Evolutionary conservation across 2,797 vertebrate genomes (phyloP), one percentile per base, ranked within the genome.

Genomic region (Gymnopithys bicolor): DNA sequence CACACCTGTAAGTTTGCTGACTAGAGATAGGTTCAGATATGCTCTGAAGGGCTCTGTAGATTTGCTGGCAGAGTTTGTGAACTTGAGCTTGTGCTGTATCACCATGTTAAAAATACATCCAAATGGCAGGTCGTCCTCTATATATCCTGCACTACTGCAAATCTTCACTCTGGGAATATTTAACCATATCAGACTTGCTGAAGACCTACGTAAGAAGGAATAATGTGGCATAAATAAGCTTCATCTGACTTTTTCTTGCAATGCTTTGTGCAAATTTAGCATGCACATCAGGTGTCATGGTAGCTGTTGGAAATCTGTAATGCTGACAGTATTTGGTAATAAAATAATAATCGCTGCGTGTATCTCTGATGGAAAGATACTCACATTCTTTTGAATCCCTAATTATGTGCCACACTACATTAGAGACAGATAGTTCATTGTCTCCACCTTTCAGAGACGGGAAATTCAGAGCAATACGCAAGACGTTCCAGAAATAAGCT

Each of bases 321-420:
- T 13, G 87, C 96, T 94, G 97, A 90, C 94, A 95, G 96, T 95
- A 80, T 97, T 96, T 96, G 93, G 95, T 96, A 97, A 97, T 97
- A 96, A 97, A 98, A 96, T 96, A 96, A 97, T 97, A 96, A 97
- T 97, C 92, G 33, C 90, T 70, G 92, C 59, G 2, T 97, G 93
- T 96, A 96, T 97, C 95, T 90, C 94, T 95, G 97, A 97, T 96
- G 82, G 97, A 97, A 97, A 96, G 96, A 97, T 95, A 98, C 97
- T 97, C 97, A 96, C 91, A 95, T 97, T 95, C 94, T 97, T 97
- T 97, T 97, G 97, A 96, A 92, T 91, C 95, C 95, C 97, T 98
- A 98, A 98, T 97, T 97, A 96, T 93, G 93, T 96, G 97, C 97
- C 96, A 98, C 95, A 95, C 94, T 95, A 87, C 97, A 96, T 97